Evolutionary conservation across 1,140 invertebrate genomes (phyloP).

Genomic region (Meloidogyne hapla): DNA sequence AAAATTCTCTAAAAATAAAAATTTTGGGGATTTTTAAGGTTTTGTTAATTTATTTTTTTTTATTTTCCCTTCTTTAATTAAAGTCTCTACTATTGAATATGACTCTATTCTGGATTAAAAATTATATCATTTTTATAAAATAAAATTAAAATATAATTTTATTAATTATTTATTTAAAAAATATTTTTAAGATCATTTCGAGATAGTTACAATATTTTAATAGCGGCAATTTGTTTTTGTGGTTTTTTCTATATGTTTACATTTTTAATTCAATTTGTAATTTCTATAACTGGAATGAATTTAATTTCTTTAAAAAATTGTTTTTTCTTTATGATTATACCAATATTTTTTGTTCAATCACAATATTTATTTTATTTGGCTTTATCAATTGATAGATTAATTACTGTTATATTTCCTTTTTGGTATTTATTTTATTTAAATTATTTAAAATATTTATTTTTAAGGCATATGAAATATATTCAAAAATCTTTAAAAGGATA

Average conservation of each 20-base stretch:
- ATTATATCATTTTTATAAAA: no score
- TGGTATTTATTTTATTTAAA: not conserved
- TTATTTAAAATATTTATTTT: no score
- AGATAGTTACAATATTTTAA: not conserved
- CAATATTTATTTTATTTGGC: constrained; percentile 3
- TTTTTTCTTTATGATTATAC: not conserved
- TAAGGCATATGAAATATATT: no score
- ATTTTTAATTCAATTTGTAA: not conserved
- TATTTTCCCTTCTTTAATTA: no score
- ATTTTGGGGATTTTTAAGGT: no score
- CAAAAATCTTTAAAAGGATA: no score
- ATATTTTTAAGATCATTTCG: not conserved
- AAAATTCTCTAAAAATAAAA: no score
- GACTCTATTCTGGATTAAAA: no score
- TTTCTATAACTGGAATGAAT: not conserved
- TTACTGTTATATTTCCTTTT: not conserved
- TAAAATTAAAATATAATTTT: no score
- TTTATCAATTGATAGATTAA: not conserved
- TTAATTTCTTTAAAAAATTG: not conserved
- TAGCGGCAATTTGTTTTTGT: not conserved
- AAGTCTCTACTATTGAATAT: no score
- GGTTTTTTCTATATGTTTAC: not conserved
- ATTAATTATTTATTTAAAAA: no score
- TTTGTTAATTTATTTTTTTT: no score
- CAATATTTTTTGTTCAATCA: not conserved